Base-by-base conservation (phyloP, 2,797 vertebrate species). In the Tinamus major region DNA sequence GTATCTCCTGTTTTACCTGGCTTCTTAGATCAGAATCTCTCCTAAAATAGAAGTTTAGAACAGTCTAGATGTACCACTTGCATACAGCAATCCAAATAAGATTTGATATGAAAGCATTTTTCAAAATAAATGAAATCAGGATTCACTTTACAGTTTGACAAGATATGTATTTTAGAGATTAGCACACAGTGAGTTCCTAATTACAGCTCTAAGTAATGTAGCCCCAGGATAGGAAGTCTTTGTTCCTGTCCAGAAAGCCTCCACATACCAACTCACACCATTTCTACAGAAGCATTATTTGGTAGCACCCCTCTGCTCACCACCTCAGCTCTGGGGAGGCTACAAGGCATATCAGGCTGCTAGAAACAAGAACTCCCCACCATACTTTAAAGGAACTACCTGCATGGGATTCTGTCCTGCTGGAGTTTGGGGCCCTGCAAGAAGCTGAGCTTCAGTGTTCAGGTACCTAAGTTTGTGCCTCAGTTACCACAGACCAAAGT, bases 31-130 rank as follows among this genome's bases (percentile, higher is more conserved):
- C 46, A 84, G 72, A 13, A 83, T 93, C n/a, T 5, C 13, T 87
- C 91, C 97, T 97, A 19, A 3, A 96, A 96, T 0, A 78, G 31
- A 92, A 87, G 39, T 91, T 90, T 17, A 82, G 5, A 14, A 44
- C 77, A 93, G 33, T 37, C 51, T 64, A 13, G 1, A 65, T 23
- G 33, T 51, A 55, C 48, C 10, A 53, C 27, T 63, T 84, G 33
- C 79, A 14, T 61, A 23, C 53, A 94, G 16, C 56, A 87, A 78
- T 46, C 21, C 48, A 84, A 14, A 29, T 8, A 35, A 81, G 33
- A 41, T 46, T 89, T 75, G 13, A 83, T 65, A 51, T 51, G 1
- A 71, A 89, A 92, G 46, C 13, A 68, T n/a, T 49, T 69, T 56
- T 58, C 33, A 92, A 65, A 72, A 67, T n/a, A 13, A 65, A 42